phyloP scores from a whole-genome alignment of 2,888 invertebrate species.

The Strigamia crassipes region DNA sequence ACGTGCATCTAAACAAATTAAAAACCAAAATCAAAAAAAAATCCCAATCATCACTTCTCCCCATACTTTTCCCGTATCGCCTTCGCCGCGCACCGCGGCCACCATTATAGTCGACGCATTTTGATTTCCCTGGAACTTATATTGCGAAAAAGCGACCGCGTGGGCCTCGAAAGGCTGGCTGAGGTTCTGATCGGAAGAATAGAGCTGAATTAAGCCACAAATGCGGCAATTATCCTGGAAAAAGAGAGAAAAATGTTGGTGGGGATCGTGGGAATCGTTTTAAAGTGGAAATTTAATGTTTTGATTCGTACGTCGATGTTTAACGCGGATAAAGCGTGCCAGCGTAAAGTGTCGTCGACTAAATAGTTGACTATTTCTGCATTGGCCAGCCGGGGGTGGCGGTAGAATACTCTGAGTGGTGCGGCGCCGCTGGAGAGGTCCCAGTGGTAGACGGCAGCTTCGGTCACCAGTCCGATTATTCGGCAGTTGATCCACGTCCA shows the following conservation, averaged over 20 bases:
- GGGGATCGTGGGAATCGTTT: too few species aligned
- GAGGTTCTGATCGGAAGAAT: conserved; percentile 57
- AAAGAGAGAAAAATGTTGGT: too few species aligned
- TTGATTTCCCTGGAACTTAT: conserved; percentile 58
- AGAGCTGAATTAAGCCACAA: conserved; percentile 58
- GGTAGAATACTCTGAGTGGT: conserved; percentile 56
- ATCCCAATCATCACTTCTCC: too few species aligned
- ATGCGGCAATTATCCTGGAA: conserved; percentile 57
- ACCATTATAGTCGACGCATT: conserved; percentile 58
- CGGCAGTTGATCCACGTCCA: conserved; percentile 59
- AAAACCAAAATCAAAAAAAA: too few species aligned
- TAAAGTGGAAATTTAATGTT: too few species aligned
- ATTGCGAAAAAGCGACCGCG: conserved; percentile 57
- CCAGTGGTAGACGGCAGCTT: conserved; percentile 58
- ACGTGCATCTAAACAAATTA: conserved; percentile 59
- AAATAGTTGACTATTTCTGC: conserved; percentile 58
- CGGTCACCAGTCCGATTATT: conserved; percentile 58
- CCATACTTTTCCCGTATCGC: conserved; percentile 58
- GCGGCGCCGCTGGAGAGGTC: conserved; percentile 54
- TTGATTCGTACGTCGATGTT: conserved; percentile 58
- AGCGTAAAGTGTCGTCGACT: conserved; percentile 56
- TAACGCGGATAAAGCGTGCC: conserved; percentile 59
- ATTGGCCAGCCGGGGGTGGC: conserved; percentile 57
- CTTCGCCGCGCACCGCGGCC: conserved; percentile 56
- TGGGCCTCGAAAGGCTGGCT: conserved; percentile 59